A percentile compares a stretch with the other conserved stretches of the same genome.
Evolutionary conservation across 1,140 invertebrate species (phyloP).

Genomic region (Aphidius gifuensis): DNA sequence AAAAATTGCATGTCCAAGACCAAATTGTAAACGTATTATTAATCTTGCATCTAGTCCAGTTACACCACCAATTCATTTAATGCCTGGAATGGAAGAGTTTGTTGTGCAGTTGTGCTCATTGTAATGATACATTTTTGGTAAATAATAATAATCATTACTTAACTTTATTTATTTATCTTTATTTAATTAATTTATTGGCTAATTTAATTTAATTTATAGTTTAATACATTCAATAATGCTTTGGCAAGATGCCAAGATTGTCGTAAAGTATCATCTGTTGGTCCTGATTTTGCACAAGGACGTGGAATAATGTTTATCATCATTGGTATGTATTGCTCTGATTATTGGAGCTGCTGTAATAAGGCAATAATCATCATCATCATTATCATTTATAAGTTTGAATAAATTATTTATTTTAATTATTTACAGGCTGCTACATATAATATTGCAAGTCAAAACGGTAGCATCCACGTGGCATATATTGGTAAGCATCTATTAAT

Average conservation of each 20-base stretch:
- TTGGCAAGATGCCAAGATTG: conserved; percentile 95
- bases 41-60: conserved; percentile 88
- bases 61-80: conserved; percentile 78
- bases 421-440: conserved; percentile 57
- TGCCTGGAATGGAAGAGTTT: conserved; percentile 91
- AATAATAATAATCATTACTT: conserved; percentile 26
- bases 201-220: conserved; percentile 62
- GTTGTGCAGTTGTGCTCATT: conserved; percentile 92
- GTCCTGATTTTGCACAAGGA: conserved; percentile 75
- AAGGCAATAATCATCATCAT: conserved; percentile 58
- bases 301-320: conserved; percentile 79
- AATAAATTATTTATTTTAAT: conserved; percentile 22
- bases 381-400: conserved; percentile 18
- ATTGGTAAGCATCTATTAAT: conserved; percentile 59
- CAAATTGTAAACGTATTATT: conserved; percentile 94
- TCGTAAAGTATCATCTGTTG: conserved; percentile 89
- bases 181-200: conserved; percentile 12
- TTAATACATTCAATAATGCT: conserved; percentile 89
- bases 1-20: conserved; percentile 93
- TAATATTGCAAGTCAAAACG: conserved; percentile 56
- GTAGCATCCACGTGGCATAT: conserved; percentile 81
- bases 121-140: conserved; percentile 92
- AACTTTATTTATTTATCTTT: conserved; percentile 24
- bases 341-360: conserved; percentile 72
- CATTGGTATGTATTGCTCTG: conserved; percentile 68